phyloP scores from a whole-genome alignment of 1,140 invertebrate species.

The Zophobas atratus region DNA sequence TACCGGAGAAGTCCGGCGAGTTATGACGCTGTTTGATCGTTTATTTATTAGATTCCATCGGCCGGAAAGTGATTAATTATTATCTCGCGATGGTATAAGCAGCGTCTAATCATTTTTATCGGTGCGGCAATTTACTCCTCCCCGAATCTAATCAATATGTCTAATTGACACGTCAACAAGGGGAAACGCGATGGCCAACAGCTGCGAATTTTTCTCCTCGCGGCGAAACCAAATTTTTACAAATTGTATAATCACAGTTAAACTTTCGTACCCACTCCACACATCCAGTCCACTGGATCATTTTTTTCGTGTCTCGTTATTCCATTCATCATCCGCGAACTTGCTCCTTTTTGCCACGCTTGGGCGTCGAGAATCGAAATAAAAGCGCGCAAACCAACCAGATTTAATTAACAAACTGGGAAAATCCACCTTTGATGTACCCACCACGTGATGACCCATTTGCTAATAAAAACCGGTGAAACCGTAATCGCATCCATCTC shows the following conservation, averaged over 20 bases:
- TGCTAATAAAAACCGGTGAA: conserved; percentile 20
- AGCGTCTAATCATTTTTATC: conserved; percentile 40
- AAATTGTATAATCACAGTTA: background rate
- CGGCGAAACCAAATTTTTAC: background rate
- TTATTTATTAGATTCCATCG: conserved; percentile 15
- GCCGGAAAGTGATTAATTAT: conserved; percentile 22
- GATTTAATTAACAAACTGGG: too few relatives aligned
- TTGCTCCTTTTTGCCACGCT: too few relatives aligned
- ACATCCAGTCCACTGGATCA: too few relatives aligned
- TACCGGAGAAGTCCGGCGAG: background rate
- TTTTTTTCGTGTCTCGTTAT: too few relatives aligned
- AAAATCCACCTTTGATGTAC: too few relatives aligned
- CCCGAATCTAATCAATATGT: conserved; percentile 27
- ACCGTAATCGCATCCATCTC: conserved; percentile 25
- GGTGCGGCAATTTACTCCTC: conserved; percentile 21
- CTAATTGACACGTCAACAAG: conserved; percentile 26
- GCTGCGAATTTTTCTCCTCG: background rate
- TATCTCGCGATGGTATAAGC: background rate
- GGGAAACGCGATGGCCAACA: background rate
- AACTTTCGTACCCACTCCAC: too few relatives aligned
- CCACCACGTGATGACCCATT: too few relatives aligned
- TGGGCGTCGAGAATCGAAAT: too few relatives aligned
- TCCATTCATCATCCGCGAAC: too few relatives aligned
- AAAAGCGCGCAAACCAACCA: too few relatives aligned
- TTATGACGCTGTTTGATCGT: conserved; percentile 26